Base-by-base conservation (phyloP, 1,140 invertebrate genomes). In the Heliconius nattereri region DNA sequence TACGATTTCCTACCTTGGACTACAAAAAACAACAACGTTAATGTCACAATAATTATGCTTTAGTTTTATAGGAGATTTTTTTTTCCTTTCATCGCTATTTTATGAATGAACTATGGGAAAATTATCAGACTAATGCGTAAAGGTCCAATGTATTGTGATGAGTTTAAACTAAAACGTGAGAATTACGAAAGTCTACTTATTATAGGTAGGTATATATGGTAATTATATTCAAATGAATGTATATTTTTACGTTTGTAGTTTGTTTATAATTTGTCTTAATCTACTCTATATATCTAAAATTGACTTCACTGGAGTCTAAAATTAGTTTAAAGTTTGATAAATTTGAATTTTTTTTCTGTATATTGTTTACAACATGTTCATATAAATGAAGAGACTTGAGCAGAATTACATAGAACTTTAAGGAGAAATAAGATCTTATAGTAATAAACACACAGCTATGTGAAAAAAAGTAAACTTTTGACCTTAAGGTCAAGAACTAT, bases 91-190 rank as follows among this genome's bases (percentile, higher is more conserved):
- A 82, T 78, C 83, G 84, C 78, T 75, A 77, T 80, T 82, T 85
- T 84, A 83, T 85, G 85, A 87, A 91, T 88, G 85, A 85, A 85
- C 85, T 85, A 86, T 89, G 85, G 83, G 86, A 91, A 85, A 85
- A 52, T 84, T 85, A 66, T 66, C 11, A 57, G 7, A 26, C 54
- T 57, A 57, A 57, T 57, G 54, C 54, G 60, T 66, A 26, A 66
- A 29, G 11, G 60, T 7, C 60, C 60, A 26, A 66, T 26, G 23
- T 66, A 66, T 66, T 66, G 26, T 66, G 23, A 5, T 60, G 2
- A 9, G 60, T 29, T 13, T 66, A 66, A 66, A 66, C 60, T 29
- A 83, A 81, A 84, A 82, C 76, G 85, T 85, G 85, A 80, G 81
- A 86, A 79, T 81, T 79, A 16, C 23, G 13, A 66, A 66, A 66